Conservation (phyloP, 2,113 vertebrate species). For the Haliaeetus leucogaster region DNA sequence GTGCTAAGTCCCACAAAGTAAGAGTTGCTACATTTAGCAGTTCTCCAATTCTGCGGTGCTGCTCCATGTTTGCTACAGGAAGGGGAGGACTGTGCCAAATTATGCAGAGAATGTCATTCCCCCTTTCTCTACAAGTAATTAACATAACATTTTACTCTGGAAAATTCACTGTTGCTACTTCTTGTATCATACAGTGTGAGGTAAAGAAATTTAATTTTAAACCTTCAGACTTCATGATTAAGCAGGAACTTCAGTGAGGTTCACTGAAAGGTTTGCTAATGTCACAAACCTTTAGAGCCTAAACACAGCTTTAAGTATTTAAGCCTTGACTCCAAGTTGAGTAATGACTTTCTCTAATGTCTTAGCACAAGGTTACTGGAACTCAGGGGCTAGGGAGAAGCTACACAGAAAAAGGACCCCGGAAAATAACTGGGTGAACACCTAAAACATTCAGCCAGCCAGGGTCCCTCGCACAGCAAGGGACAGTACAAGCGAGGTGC, state of each 20-base stretch:
- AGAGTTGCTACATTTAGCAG: neutral
- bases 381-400: neutral
- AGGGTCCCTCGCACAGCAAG: neutral
- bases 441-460: accelerated
- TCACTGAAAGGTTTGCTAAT: neutral
- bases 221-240: neutral
- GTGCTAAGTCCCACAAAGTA: neutral
- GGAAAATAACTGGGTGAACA: neutral
- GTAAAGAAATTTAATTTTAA: neutral
- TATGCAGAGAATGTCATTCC: neutral
- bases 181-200: accelerated
- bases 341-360: neutral
- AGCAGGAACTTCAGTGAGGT: neutral
- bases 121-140: neutral
- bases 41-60: neutral
- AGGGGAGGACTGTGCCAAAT: neutral
- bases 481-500: accelerated
- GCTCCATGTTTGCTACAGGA: neutral
- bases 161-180: neutral
- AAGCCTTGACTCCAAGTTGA: neutral
- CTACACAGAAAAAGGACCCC: neutral
- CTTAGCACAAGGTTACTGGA: neutral
- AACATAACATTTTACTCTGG: neutral
- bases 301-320: neutral
- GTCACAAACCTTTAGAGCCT: neutral